Evolutionary conservation across 2,113 vertebrate species (phyloP), one percentile per base, ranked within the genome.

Genomic region (Pithys albifrons): DNA sequence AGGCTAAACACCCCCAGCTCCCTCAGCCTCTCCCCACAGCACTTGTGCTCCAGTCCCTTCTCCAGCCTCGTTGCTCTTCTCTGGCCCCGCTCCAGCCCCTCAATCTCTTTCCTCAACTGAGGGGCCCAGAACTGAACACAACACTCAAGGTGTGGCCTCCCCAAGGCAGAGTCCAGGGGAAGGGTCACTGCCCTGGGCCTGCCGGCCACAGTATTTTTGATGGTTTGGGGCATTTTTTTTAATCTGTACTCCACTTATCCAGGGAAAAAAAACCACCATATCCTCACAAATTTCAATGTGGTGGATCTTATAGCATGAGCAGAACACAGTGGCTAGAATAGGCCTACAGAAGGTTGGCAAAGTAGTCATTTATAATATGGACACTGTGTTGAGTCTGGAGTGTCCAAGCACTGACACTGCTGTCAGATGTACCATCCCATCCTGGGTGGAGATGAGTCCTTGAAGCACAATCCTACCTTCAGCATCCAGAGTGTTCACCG

Each of bases 401-500:
- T 2, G 2, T 7, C 23, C 52, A 64, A 71, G 62, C 58, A 75
- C 2, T 10, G 7, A 13, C 7, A 37, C 2, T 29, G 2, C 8
- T 41, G 67, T 19, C 67, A 61, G 61, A n/a, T 14, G 6, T 2
- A 66, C 6, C 24, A 33, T 9, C n/a, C 45, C 37, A 35, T 6
- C 57, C 5, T 2, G 2, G 17, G 15, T 16, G 19, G 24, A 52
- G 85, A 4, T 2, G 9, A 85, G 43, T 3, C 37, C 45, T 8
- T 12, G 64, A 37, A 48, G 39, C 22, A 16, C 37, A 72, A 12
- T 35, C 69, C 39, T 97, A 95, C 97, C 98, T 98, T 96, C 91
- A 33, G 22, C 31, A 57, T 62, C 67, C 6, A 88, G 43, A 51
- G 85, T 18, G 14, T 17, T 93, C 27, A 3, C 89, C 19, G 75